Base-by-base conservation (phyloP, 2,797 vertebrate genomes). In the Enteromius unitaeniatus region DNA sequence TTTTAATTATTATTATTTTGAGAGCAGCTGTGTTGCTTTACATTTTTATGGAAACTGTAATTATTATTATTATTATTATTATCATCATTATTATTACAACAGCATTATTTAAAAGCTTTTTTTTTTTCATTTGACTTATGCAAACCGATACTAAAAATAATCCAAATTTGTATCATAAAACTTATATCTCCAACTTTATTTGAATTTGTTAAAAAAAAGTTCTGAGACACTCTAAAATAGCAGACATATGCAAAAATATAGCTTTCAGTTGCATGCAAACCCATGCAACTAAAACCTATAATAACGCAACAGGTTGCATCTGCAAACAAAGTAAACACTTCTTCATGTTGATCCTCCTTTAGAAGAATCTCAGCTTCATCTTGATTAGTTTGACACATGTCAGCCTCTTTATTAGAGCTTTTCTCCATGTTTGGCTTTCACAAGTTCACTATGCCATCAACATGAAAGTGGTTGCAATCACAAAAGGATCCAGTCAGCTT, bases 391-490 rank as follows among this genome's bases (percentile, higher is more conserved):
- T 75, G 21, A 34, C 1, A 75, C 6, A 5, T 0, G 21, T 21
- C 70, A 21, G 6, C 70, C 17, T 13, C 13, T 3, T 23, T 26
- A 42, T 55, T 23, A 68, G 51, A n/a, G 23, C 10, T n/a, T 14
- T 68, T 26, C 21, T 37, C 11, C 31, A 37, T 9, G 14, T 28
- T 40, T 19, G 53, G 21, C 14, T 60, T 37, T 58, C 13, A 40
- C 14, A 69, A 55, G n/a, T 42, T 42, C n/a, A n/a, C 34, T 42
- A 28, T 60, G 68, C n/a, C 6, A 69, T 69, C 49, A 80, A 58
- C n/a, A 40, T 53, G 31, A n/a, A 55, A 40, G 64, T 51, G 49
- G 26, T 15, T 53, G 73, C 55, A 75, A 55, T 55, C 9, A 1
- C 14, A 37, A 53, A 49, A 58, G 19, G 8, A 70, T 62, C 17